Evolutionary conservation across 2,113 vertebrate species (phyloP).

Genomic region (Telmatochromis bifrenatus): DNA sequence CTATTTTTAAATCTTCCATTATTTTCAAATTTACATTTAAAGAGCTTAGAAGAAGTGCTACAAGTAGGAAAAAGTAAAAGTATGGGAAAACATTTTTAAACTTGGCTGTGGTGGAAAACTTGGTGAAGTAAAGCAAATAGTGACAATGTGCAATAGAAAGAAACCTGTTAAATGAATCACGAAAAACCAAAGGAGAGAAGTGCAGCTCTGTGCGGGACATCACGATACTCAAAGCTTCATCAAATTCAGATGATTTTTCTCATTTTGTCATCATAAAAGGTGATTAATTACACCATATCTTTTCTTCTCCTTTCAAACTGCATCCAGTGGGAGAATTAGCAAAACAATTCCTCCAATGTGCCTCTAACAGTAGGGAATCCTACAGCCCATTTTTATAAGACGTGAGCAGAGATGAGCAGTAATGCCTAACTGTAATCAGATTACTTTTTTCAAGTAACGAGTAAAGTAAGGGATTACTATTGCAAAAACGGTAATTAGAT

Average conservation of each 20-base stretch:
- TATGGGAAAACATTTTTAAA: background rate
- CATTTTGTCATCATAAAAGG: background rate
- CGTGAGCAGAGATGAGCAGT: background rate
- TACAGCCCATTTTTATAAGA: background rate
- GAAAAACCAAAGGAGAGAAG: background rate
- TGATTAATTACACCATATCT: background rate
- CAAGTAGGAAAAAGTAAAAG: background rate
- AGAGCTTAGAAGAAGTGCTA: background rate
- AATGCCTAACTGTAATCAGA: rapidly evolving
- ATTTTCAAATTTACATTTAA: background rate
- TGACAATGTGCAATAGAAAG: background rate
- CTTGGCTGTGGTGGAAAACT: background rate
- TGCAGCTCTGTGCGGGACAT: background rate
- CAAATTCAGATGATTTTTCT: background rate
- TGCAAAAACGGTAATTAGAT: background rate
- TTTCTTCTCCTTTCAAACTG: background rate
- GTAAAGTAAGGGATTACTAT: background rate
- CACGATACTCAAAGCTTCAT: background rate
- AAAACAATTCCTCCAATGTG: rapidly evolving
- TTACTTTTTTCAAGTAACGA: background rate
- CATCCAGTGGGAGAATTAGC: rapidly evolving
- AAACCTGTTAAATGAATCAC: background rate
- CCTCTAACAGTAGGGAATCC: background rate
- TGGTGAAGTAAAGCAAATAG: background rate
- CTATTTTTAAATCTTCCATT: background rate